Base-by-base conservation (phyloP, 2,113 vertebrate species). In the Peromyscus maniculatus region DNA sequence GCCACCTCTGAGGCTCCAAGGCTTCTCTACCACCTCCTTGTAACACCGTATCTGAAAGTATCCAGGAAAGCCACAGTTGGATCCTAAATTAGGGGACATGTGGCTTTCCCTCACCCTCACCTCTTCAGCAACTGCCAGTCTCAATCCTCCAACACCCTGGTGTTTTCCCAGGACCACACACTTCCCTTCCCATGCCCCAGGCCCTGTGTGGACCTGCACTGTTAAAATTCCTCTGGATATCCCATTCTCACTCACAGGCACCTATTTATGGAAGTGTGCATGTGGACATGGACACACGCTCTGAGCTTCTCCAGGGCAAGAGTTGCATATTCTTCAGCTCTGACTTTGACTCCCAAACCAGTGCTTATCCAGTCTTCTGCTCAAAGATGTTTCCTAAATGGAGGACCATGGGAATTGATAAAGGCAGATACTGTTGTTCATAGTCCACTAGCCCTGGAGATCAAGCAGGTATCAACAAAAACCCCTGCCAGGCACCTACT, bases 141-240 rank as follows among this genome's bases (percentile, higher is more conserved):
- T 84, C 74, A 33, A 36, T 15, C 2, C 1, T 16, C 57, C 26
- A n/a, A 43, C 24, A 22, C 31, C 26, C 15, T 0, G 3, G 2
- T 19, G 4, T 64, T 43, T 4, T 31, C 77, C 52, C n/a, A 13
- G 1, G 43, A 36, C 87, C 0, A 7, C 39, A 5, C 2, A 33
- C 10, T 31, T 21, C 39, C 39, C 57, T 22, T 6, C 55, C 9
- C 22, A 5, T 1, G 11, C 71, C 36, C 2, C 52, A 72, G 0
- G 11, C 52, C 67, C 13, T n/a, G 19, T 10, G 31, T 10, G 19
- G 71, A 39, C 16, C 88, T 69, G 1, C 33, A 8, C 0, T 16
- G 16, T 66, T n/a, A 36, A 24, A 19, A 36, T 43, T 36, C 52
- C 26, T 31, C 75, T 46, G 17, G 55, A 6, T 28, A 0, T 55